These are phyloP conservation scores for Acipenser transmontanus DNA, from an alignment of 2,797 vertebrate species.

Conservation along the genomic window DNA sequence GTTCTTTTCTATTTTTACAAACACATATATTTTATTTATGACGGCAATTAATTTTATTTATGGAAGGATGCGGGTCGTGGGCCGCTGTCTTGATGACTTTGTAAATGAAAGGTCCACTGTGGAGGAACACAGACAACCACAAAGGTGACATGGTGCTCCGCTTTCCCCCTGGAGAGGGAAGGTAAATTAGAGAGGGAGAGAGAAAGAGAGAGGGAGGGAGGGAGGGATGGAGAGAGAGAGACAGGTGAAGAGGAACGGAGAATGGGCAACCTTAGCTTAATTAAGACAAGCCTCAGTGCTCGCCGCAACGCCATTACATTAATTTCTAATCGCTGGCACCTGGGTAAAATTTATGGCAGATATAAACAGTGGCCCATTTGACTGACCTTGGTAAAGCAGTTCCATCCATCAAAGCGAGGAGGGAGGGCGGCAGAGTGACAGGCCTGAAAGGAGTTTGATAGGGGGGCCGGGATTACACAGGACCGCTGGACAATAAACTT, in stretches of 20 bases:
- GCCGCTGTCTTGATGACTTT: constrained; percentile 36
- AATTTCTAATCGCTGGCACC: constrained; percentile 72
- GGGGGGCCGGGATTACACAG: neutral
- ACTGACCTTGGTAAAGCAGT: constrained; percentile 69
- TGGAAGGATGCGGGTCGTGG: constrained; percentile 36
- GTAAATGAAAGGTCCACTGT: no score
- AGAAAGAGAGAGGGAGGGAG: constrained; percentile 15
- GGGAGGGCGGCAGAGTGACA: constrained; percentile 16
- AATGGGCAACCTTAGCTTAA: constrained; percentile 75
- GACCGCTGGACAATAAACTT: neutral
- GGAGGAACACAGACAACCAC: no score
- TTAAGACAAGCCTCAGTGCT: constrained; percentile 77
- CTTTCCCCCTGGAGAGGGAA: neutral
- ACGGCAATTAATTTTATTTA: constrained; percentile 26
- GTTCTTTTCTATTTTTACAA: neutral
- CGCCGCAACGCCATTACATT: constrained; percentile 70
- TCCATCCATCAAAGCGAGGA: constrained; percentile 60
- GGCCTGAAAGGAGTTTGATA: constrained; percentile 11
- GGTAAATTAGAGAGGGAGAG: neutral
- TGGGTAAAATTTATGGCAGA: constrained; percentile 75
- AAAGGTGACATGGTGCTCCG: no score
- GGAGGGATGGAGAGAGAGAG: constrained; percentile 8
- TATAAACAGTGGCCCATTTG: constrained; percentile 58
- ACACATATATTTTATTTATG: constrained; percentile 13
- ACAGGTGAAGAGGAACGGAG: constrained; percentile 58